Evolutionary conservation across 1,140 invertebrate genomes (phyloP), one percentile per base, ranked within the genome.

Genomic region (Drosophila parabipectinata): DNA sequence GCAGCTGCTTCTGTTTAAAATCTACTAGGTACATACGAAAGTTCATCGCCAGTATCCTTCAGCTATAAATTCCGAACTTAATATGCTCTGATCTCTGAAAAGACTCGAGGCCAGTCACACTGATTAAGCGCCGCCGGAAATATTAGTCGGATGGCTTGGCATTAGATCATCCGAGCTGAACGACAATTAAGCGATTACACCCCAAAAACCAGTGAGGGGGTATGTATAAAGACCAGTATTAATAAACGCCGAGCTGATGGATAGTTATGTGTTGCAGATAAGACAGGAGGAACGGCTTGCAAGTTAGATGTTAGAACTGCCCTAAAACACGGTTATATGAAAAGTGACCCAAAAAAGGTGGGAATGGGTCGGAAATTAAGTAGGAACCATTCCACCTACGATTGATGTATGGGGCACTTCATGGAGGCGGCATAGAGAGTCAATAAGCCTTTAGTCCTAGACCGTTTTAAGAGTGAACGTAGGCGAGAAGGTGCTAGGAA

Each of bases 121-220:
- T 73, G 72, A 77, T 85, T 74, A 84, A 77, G 51, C 53, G 24
- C 41, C 48, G 59, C 59, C 77, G 80, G 80, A 87, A 85, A 85
- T 85, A 81, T 81, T 73, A 77, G 77, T 64, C 18, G 41, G 7
- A 15, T 45, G 41, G 41, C 14, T 7, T 21, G 24, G 34, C 32
- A 56, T 73, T 85, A 85, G 80, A 66, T 80, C 72, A 77, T 85
- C 60, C 56, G 41, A 48, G 76, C 51, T 79, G 48, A 62, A 45
- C 72, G 58, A 64, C 81, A 85, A 85, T 85, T 85, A 85, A 60
- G 62, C 55, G 52, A 44, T 56, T 62, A 60, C 30, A 77, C 69
- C 3, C 14, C 41, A 44, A 18, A n/a, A n/a, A 2, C 2, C 14
- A n/a, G 26, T 10, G 9, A 21, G 30, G 1, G 8, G 14, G 63